phyloP scores from a whole-genome alignment of 2,888 invertebrate genomes.

The Carpatolechia fugitivella region DNA sequence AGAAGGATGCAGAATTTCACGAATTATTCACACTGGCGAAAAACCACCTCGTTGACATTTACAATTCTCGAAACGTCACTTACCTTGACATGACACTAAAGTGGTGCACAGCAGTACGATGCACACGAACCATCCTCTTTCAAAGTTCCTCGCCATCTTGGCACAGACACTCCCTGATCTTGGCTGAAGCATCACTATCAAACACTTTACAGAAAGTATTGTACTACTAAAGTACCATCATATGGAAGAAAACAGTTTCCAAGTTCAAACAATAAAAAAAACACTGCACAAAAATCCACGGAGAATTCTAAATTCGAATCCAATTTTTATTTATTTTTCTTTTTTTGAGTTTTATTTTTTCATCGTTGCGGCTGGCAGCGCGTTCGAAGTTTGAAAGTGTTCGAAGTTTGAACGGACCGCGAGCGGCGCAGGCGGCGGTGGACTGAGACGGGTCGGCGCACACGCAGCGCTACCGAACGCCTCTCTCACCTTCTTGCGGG shows the following conservation, averaged over 20 bases:
- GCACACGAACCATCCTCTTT: slow-evolving; percentile 37
- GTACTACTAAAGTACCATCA: slow-evolving; percentile 29
- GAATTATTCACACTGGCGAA: slow-evolving; percentile 8
- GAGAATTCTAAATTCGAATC: slow-evolving; percentile 8
- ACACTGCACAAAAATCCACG: slow-evolving; percentile 34
- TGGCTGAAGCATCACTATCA: slow-evolving; percentile 67
- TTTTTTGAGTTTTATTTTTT: not conserved
- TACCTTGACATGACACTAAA: slow-evolving; percentile 69
- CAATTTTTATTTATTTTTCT: not conserved
- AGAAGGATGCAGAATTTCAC: not conserved
- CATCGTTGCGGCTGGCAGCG: slow-evolving; percentile 8
- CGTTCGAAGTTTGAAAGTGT: slow-evolving; percentile 19
- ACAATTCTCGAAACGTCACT: slow-evolving; percentile 32
- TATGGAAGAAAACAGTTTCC: slow-evolving; percentile 2
- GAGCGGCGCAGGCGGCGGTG: slow-evolving; percentile 21
- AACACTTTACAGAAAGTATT: slow-evolving; percentile 37
- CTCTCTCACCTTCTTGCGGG: slow-evolving; percentile 39
- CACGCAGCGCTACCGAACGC: slow-evolving; percentile 40
- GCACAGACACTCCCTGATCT: slow-evolving; percentile 57
- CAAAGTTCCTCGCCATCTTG: slow-evolving; percentile 41
- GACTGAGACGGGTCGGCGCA: slow-evolving; percentile 50
- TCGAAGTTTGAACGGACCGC: slow-evolving; percentile 35
- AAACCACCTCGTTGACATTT: slow-evolving; percentile 17
- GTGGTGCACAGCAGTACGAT: slow-evolving; percentile 39
- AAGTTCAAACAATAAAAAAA: not conserved